These are phyloP conservation scores for Mystacornis crossleyi DNA, from an alignment of 2,113 vertebrate genomes.

Conservation along the genomic window DNA sequence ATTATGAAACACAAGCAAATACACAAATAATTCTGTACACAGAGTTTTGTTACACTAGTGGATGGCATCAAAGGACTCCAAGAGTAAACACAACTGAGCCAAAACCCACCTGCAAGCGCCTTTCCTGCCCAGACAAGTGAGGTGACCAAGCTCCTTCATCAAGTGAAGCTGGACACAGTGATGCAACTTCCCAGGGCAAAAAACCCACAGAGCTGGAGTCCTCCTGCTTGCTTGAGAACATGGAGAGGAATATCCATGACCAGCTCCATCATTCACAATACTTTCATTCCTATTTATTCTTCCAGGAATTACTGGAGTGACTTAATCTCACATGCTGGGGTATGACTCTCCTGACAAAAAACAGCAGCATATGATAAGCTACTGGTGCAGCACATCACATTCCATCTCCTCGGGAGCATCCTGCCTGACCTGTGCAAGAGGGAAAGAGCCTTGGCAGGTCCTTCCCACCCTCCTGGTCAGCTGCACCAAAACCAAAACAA, in stretches of 20 bases:
- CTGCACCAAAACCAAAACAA: neutral
- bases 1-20: neutral
- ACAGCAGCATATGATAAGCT: neutral
- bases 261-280: neutral
- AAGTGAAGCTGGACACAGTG: neutral
- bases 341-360: neutral
- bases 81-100: neutral
- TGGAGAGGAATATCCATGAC: neutral
- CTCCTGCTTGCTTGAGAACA: neutral
- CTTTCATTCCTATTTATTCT: neutral
- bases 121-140: neutral
- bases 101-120: neutral
- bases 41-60: neutral
- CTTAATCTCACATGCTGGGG: neutral
- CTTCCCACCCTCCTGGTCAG: neutral
- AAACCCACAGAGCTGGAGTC: fast-evolving
- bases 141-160: fast-evolving
- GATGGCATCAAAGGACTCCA: neutral
- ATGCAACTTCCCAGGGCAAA: neutral
- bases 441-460: neutral
- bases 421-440: fast-evolving
- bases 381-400: neutral
- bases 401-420: too few species aligned
- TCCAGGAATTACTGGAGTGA: neutral
- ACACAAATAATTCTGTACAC: neutral